Percentiles rank a stretch among this genome's conserved stretches.
Conservation (phyloP, 2,888 invertebrate species). For the Mythimna vitellina region DNA sequence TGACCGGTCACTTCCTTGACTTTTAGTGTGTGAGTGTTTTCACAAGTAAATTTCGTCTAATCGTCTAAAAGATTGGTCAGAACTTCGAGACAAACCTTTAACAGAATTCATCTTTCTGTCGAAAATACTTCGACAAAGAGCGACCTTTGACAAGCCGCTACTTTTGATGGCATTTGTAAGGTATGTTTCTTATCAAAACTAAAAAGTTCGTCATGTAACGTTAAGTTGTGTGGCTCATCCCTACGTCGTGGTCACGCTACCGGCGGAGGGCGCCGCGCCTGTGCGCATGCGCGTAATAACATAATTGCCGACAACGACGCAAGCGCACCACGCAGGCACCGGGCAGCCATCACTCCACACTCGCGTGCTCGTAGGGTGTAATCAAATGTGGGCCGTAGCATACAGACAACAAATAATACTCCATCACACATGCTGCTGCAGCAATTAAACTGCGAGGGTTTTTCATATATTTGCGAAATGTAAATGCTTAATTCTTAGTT, state of each 20-base stretch:
- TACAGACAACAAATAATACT: too few relatives aligned
- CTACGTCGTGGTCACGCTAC: conserved; percentile 53
- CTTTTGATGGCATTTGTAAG: too few relatives aligned
- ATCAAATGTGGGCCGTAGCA: conserved; percentile 45
- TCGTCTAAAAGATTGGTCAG: neutral
- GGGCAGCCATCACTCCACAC: conserved; percentile 37
- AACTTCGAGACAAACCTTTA: too few relatives aligned
- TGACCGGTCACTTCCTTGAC: conserved; percentile 11
- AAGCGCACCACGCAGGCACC: conserved; percentile 38
- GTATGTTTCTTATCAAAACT: too few relatives aligned
- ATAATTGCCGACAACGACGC: conserved; percentile 75
- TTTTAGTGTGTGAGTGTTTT: conserved; percentile 8
- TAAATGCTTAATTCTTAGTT: neutral
- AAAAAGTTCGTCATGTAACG: too few relatives aligned
- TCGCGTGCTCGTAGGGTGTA: conserved; percentile 53
- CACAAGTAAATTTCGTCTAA: neutral
- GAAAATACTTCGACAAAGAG: too few relatives aligned
- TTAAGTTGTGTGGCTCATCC: conserved; percentile 28
- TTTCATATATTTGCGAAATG: neutral
- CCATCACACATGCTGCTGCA: neutral
- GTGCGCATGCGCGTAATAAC: conserved; percentile 74
- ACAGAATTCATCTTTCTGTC: too few relatives aligned
- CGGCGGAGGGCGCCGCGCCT: conserved; percentile 46
- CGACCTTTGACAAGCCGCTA: too few relatives aligned
- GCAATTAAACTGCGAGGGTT: neutral